Percentiles rank a stretch among this genome's conserved stretches.
phyloP scores from a whole-genome alignment of 1,140 invertebrate genomes.

The Berghia stephanieae region DNA sequence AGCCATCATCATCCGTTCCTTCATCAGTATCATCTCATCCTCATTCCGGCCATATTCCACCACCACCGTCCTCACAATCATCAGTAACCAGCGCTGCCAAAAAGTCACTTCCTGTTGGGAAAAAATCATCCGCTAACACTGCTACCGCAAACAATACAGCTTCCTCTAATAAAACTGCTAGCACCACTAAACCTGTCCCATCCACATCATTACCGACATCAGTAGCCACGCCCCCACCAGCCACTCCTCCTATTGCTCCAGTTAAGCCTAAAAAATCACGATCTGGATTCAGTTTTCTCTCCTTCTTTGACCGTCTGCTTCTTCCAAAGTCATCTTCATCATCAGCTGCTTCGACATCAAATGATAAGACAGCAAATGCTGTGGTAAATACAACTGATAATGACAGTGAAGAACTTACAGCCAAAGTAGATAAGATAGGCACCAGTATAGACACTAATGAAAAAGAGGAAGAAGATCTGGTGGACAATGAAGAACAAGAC shows the following conservation, averaged over 20 bases:
- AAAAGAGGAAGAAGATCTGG: no score
- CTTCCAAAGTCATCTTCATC: slow-evolving; percentile 2
- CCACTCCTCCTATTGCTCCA: not conserved
- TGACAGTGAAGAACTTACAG: not conserved
- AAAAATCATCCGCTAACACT: no score
- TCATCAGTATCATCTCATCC: no score
- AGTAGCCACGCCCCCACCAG: not conserved
- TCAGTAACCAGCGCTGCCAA: no score
- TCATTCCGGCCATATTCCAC: no score
- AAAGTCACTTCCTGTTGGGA: no score
- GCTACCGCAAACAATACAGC: no score
- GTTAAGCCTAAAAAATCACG: slow-evolving; percentile 4
- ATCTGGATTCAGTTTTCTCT: slow-evolving; percentile 22
- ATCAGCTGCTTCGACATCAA: not conserved
- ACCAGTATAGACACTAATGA: no score
- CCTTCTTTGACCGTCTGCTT: slow-evolving; percentile 31
- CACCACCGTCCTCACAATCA: no score
- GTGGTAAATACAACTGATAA: not conserved
- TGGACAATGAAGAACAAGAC: no score
- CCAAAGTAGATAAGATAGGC: slow-evolving; percentile 6
- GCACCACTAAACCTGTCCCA: not conserved
- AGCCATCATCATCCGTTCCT: no score
- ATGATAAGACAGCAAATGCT: not conserved
- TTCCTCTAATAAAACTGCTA: not conserved
- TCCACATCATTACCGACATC: no score